These are phyloP conservation scores for Arremon aurantiirostris DNA, from an alignment of 2,797 vertebrate genomes.

Conservation along the genomic window DNA sequence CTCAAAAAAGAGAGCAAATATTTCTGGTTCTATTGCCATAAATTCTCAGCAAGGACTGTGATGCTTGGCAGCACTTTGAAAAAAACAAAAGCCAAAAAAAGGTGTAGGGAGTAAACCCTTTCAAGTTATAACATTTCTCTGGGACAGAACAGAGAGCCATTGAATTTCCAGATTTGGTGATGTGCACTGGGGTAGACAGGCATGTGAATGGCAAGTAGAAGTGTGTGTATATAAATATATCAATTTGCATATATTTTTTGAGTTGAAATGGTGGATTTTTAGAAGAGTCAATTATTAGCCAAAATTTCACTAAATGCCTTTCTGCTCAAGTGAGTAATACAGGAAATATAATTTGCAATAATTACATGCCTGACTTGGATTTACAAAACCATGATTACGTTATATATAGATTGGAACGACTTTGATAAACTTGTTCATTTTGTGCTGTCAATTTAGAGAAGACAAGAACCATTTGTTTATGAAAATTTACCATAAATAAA, in stretches of 20 bases:
- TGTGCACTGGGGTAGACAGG: background rate
- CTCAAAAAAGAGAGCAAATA: background rate
- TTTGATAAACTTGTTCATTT: conserved; percentile 52
- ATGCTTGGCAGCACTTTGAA: background rate
- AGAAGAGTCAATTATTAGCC: background rate
- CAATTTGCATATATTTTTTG: background rate
- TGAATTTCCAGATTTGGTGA: background rate
- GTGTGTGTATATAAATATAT: background rate
- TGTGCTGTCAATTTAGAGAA: conserved; percentile 41
- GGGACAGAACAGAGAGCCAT: background rate
- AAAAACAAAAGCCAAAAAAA: background rate
- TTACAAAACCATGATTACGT: background rate
- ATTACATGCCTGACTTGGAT: background rate
- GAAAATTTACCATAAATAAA: conserved; percentile 7
- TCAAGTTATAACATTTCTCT: background rate
- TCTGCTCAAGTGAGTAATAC: background rate
- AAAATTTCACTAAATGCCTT: background rate
- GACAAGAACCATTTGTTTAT: conserved; percentile 33
- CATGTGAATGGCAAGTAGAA: background rate
- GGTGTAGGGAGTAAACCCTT: background rate
- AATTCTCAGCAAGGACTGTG: background rate
- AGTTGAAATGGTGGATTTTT: background rate
- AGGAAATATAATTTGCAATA: background rate
- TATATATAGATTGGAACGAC: background rate
- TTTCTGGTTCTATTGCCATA: background rate